Conservation (phyloP, 2,797 vertebrate genomes). For the Melanotaenia boesemani region DNA sequence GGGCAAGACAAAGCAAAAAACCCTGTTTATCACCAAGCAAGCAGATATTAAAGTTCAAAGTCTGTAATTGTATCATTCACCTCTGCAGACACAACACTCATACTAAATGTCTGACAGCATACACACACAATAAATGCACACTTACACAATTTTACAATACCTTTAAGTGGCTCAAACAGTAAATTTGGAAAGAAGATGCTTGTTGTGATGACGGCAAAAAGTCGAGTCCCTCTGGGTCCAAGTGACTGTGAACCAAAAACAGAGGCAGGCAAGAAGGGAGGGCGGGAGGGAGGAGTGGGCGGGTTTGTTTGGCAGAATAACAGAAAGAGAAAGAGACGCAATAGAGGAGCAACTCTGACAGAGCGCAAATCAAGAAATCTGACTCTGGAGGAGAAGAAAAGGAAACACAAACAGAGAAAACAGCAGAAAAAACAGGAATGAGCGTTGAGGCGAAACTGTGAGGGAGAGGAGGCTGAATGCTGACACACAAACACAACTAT, state of each 20-base stretch:
- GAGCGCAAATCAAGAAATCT: background rate
- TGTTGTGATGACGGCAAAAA: constrained; percentile 35
- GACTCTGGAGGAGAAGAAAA: background rate
- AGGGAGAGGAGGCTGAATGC: constrained; percentile 3
- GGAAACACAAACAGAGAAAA: background rate
- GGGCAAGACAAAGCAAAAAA: constrained; percentile 27
- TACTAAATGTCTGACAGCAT: background rate
- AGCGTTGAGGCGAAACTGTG: background rate
- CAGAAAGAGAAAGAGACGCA: constrained; percentile 12
- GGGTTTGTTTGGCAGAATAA: constrained; percentile 39
- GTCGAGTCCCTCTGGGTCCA: constrained; percentile 38
- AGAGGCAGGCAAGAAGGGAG: constrained; percentile 9
- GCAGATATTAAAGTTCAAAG: constrained; percentile 16
- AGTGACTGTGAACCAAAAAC: constrained; percentile 33
- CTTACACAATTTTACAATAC: constrained; percentile 34
- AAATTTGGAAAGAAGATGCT: constrained; percentile 19
- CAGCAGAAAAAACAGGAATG: background rate
- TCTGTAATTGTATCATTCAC: background rate
- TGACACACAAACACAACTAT: background rate
- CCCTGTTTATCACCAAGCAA: background rate
- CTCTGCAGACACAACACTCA: background rate
- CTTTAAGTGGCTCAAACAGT: constrained; percentile 27
- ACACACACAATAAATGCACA: background rate
- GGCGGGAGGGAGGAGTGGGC: constrained; percentile 23
- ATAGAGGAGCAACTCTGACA: constrained; percentile 3